A percentile compares a stretch with the other conserved stretches of the same genome.
These are phyloP conservation scores for Neoniphon sammara DNA, from an alignment of 2,797 vertebrate genomes.

Conservation along the genomic window DNA sequence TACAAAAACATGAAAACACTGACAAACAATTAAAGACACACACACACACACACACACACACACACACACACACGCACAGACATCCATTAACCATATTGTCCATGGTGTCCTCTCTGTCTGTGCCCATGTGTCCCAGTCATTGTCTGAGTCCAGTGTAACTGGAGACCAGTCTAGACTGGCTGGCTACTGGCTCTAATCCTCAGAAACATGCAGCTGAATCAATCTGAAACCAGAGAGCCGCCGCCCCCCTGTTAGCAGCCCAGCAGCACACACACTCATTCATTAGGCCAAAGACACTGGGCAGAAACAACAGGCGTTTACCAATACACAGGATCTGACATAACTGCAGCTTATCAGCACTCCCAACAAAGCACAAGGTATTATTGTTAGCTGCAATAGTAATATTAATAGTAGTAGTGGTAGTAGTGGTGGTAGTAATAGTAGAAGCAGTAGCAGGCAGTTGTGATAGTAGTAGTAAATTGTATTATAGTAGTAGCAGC, in stretches of 20 bases:
- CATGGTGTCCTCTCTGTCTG: slow-evolving; percentile 63
- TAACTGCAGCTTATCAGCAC: no score
- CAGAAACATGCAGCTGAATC: slow-evolving; percentile 92
- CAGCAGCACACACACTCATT: slow-evolving; percentile 62
- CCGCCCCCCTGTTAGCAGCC: slow-evolving; percentile 78
- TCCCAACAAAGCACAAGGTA: no score
- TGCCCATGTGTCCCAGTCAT: slow-evolving; percentile 80
- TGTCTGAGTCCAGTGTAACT: slow-evolving; percentile 91
- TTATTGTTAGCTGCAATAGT: no score
- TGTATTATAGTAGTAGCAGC: no score
- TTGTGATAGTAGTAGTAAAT: no score
- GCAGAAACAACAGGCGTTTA: slow-evolving; percentile 50
- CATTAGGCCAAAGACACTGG: slow-evolving; percentile 52
- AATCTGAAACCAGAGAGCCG: slow-evolving; percentile 92
- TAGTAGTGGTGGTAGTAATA: no score
- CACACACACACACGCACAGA: no score
- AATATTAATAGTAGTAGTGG: no score
- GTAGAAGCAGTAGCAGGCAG: no score
- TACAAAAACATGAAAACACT: not conserved
- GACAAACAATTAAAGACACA: slow-evolving; percentile 7
- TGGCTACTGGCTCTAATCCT: slow-evolving; percentile 95
- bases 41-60: not conserved
- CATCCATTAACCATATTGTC: slow-evolving; percentile 61
- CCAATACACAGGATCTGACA: no score
- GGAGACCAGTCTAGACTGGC: slow-evolving; percentile 97